phyloP scores from a whole-genome alignment of 2,113 vertebrate genomes.

The Corydoras maculifer region DNA sequence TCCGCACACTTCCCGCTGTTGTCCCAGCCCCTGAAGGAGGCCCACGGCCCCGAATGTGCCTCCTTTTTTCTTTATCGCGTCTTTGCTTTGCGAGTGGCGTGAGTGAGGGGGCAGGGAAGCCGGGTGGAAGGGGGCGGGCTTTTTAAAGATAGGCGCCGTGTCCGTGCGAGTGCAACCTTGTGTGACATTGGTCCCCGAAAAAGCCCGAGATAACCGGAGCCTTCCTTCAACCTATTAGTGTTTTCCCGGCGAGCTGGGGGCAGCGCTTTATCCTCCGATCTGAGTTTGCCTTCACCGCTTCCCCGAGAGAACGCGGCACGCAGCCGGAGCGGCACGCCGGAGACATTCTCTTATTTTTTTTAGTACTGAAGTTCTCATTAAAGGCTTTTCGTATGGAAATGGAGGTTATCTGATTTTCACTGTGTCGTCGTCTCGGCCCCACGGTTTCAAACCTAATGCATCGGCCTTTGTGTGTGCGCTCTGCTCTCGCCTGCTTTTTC shows the following conservation, averaged over 20 bases:
- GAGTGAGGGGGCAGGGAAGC: background rate
- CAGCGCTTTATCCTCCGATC: slow-evolving; percentile 4
- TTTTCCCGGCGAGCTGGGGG: background rate
- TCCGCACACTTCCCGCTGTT: too few species aligned
- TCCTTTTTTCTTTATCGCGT: too few species aligned
- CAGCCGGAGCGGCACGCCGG: background rate
- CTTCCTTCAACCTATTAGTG: slow-evolving; percentile 12
- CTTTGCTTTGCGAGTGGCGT: background rate
- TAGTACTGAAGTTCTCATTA: background rate
- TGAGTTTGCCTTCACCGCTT: background rate
- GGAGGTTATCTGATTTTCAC: background rate
- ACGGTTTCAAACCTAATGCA: background rate
- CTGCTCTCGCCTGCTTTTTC: background rate
- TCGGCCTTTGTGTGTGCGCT: background rate
- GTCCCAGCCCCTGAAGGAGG: too few species aligned
- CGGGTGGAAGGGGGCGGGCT: background rate
- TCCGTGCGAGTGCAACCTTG: slow-evolving; percentile 19
- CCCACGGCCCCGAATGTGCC: too few species aligned
- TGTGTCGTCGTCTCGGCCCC: background rate
- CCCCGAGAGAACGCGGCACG: background rate
- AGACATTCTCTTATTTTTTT: background rate
- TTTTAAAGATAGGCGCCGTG: background rate
- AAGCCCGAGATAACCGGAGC: slow-evolving; percentile 17
- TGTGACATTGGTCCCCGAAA: slow-evolving; percentile 10
- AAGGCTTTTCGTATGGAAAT: background rate